Conservation (phyloP, 2,888 invertebrate genomes). For the Antheraea yamamai region DNA sequence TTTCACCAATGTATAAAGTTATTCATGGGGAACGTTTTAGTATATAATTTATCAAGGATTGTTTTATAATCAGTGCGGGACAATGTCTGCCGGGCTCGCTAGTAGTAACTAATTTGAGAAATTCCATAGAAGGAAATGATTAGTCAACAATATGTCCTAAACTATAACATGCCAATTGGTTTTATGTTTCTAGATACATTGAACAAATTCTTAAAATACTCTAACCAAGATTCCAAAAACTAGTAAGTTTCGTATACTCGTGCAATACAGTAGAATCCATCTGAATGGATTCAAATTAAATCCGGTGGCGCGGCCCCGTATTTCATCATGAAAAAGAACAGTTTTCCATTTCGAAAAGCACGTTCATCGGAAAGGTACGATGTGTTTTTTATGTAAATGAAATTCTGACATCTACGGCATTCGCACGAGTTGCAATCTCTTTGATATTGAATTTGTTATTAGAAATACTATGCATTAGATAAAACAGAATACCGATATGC, state of each 20-base stretch:
- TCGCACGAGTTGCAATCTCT: neutral
- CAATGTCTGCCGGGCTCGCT: no score
- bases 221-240: neutral
- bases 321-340: slow-evolving; percentile 9
- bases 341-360: slow-evolving; percentile 12
- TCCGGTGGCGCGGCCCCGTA: neutral
- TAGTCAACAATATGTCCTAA: neutral
- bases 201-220: neutral
- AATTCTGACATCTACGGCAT: neutral
- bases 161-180: neutral
- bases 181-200: neutral
- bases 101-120: neutral
- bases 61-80: no score
- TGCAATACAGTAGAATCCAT: neutral
- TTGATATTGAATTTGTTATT: neutral
- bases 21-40: no score
- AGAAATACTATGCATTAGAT: neutral
- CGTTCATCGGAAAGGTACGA: neutral
- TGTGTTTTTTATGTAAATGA: slow-evolving; percentile 8
- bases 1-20: no score
- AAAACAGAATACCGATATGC: neutral
- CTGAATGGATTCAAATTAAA: neutral
- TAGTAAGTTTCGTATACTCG: neutral
- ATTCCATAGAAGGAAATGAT: neutral
- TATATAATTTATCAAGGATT: no score